phyloP scores from a whole-genome alignment of 2,888 invertebrate species.

The Smittia sp. region DNA sequence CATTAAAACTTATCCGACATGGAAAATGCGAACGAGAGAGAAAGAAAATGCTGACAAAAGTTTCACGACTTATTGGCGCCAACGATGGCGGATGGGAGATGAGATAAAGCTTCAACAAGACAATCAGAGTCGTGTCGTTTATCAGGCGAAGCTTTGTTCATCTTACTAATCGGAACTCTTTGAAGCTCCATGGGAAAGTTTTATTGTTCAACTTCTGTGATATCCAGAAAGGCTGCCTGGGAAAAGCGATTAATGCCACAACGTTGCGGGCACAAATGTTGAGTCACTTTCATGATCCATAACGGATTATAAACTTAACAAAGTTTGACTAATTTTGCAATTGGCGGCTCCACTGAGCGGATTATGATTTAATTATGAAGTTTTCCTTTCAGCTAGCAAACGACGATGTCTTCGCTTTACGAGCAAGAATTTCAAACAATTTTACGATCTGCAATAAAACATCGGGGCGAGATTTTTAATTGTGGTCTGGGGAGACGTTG shows the following conservation, averaged over 20 bases:
- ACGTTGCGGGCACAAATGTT: too few relatives aligned
- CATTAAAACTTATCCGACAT: slow-evolving; percentile 27
- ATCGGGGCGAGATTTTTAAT: not conserved
- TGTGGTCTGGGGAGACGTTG: slow-evolving; percentile 16
- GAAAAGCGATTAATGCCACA: too few relatives aligned
- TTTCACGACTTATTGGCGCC: slow-evolving; percentile 34
- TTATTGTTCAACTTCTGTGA: too few relatives aligned
- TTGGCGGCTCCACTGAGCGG: not conserved
- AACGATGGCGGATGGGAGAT: not conserved
- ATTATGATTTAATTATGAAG: not conserved
- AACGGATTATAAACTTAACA: slow-evolving; percentile 1
- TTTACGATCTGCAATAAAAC: not conserved
- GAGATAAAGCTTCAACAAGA: not conserved
- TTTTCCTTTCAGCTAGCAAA: too few relatives aligned
- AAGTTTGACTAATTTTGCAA: not conserved
- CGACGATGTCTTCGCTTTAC: too few relatives aligned
- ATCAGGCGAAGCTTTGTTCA: not conserved
- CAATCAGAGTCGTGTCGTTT: not conserved
- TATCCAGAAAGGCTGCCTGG: too few relatives aligned
- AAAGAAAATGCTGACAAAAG: slow-evolving; percentile 25
- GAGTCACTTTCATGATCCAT: not conserved
- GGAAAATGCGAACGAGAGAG: slow-evolving; percentile 5
- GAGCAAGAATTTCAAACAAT: not conserved
- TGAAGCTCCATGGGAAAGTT: too few relatives aligned
- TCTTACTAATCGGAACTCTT: not conserved